These are phyloP conservation scores for Bambusicola thoracicus DNA, from an alignment of 2,113 vertebrate genomes.

Conservation along the genomic window DNA sequence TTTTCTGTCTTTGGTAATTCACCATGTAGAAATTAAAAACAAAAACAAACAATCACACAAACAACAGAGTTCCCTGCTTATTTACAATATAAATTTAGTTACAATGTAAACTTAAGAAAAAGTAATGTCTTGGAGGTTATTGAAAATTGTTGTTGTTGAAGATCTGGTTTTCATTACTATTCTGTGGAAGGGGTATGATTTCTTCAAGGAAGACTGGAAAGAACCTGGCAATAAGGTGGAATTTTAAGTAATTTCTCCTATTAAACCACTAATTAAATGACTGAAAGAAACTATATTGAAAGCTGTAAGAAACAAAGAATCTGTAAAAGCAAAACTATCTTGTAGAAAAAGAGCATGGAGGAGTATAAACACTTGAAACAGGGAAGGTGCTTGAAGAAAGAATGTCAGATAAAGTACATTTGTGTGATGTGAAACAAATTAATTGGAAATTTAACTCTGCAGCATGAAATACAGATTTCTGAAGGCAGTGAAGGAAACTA, in stretches of 20 bases:
- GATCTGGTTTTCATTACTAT: not conserved
- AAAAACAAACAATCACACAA: not conserved
- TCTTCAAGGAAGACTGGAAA: not conserved
- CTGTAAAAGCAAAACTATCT: not conserved
- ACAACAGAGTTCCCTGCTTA: not conserved
- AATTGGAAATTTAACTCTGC: slow-evolving; percentile 12
- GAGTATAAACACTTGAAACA: not conserved
- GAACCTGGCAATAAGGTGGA: not conserved
- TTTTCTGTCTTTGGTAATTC: not conserved
- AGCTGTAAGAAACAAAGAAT: not conserved
- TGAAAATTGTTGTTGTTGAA: not conserved
- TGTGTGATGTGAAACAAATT: slow-evolving; percentile 14
- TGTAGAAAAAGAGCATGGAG: not conserved
- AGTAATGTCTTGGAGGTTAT: not conserved
- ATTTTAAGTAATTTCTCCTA: not conserved
- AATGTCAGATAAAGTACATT: not conserved
- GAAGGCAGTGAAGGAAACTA: not conserved
- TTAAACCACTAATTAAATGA: not conserved
- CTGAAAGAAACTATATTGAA: not conserved
- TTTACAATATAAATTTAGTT: not conserved
- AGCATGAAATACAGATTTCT: slow-evolving; percentile 18
- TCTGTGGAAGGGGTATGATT: not conserved
- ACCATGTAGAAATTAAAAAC: not conserved
- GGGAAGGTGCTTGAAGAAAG: not conserved
- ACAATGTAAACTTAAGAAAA: not conserved